Evolutionary conservation across 2,888 invertebrate genomes (phyloP).

Genomic region (Stomorhina lunata): DNA sequence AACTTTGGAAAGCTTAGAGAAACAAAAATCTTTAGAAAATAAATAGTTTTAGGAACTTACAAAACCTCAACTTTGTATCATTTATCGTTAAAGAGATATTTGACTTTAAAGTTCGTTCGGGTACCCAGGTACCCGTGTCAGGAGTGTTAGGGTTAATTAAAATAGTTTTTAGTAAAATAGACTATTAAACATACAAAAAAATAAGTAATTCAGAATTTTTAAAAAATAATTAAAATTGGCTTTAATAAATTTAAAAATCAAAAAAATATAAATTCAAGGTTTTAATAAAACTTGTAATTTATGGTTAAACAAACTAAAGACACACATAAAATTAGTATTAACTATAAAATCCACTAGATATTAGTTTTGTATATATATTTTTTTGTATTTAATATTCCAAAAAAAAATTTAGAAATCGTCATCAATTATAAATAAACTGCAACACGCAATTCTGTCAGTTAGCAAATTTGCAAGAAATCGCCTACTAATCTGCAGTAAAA

Average conservation of each 20-base stretch:
- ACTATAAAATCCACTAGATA: not conserved
- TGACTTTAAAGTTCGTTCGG: no score
- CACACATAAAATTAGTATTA: not conserved
- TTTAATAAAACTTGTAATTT: not conserved
- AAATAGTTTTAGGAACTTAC: no score
- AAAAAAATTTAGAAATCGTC: slow-evolving; percentile 22
- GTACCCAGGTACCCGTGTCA: no score
- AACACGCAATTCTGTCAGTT: slow-evolving; percentile 44
- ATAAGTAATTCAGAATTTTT: no score
- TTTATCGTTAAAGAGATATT: no score
- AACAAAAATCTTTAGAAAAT: no score
- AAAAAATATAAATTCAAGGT: slow-evolving; percentile 11
- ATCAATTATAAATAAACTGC: slow-evolving; percentile 57
- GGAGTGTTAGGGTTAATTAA: no score
- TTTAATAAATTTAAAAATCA: not conserved
- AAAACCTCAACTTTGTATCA: no score
- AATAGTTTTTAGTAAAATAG: no score
- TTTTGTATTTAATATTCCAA: not conserved
- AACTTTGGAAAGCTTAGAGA: no score
- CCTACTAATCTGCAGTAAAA: slow-evolving; percentile 15
- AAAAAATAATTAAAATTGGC: not conserved
- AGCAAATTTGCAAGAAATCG: slow-evolving; percentile 34
- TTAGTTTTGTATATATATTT: not conserved
- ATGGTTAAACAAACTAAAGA: not conserved
- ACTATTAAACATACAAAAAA: no score